These are phyloP conservation scores for Struthio camelus DNA, from an alignment of 2,113 vertebrate genomes.

Conservation along the genomic window DNA sequence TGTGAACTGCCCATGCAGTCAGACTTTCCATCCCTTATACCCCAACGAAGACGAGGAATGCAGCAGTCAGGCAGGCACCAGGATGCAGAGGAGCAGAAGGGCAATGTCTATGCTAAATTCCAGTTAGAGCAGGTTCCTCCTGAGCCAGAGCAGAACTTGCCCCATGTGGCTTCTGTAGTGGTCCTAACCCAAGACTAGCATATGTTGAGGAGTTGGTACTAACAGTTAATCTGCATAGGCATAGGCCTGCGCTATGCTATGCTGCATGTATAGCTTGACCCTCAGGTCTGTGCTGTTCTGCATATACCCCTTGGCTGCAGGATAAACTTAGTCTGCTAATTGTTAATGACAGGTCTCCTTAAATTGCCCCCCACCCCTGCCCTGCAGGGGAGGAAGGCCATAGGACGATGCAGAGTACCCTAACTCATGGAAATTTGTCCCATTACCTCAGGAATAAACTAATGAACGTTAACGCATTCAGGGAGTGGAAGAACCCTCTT, in stretches of 20 bases:
- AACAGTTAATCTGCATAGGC: too few relatives aligned
- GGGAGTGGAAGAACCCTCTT: neutral
- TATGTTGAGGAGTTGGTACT: too few relatives aligned
- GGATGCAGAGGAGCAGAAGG: neutral
- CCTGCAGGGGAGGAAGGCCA: neutral
- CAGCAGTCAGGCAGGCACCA: neutral
- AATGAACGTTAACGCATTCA: neutral
- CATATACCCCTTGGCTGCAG: neutral
- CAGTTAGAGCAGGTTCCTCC: neutral
- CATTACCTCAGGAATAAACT: neutral
- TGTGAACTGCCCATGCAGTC: neutral
- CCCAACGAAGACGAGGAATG: neutral
- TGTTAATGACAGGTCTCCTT: neutral
- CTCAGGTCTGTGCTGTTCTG: neutral
- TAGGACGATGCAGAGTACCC: neutral
- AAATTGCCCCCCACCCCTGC: neutral
- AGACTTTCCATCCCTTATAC: neutral
- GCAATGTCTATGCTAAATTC: neutral
- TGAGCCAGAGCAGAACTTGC: neutral
- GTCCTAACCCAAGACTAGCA: too few relatives aligned
- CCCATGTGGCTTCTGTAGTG: neutral
- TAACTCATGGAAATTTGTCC: neutral
- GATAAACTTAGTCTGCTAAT: neutral
- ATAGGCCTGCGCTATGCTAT: too few relatives aligned
- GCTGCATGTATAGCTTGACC: neutral